Conservation (phyloP, 2,797 vertebrate genomes). For the Syngnathus rostellatus region DNA sequence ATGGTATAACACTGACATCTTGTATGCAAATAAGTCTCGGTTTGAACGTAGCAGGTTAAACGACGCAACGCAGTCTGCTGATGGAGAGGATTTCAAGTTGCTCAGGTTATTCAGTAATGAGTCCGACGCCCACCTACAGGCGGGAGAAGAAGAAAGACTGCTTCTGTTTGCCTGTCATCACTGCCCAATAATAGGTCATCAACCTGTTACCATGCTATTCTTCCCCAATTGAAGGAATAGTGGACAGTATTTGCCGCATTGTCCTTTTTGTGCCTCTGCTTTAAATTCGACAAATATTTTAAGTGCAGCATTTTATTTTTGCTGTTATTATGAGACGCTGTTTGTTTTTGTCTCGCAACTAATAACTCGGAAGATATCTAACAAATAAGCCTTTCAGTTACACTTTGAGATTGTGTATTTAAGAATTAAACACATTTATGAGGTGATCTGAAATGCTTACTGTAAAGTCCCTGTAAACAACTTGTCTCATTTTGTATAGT, state of each 20-base stretch:
- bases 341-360: neutral
- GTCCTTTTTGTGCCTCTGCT: conserved; percentile 10
- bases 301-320: neutral
- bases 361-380: neutral
- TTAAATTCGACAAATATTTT: conserved; percentile 5
- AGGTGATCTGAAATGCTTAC: neutral
- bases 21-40: conserved; percentile 37
- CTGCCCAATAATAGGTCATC: conserved; percentile 24
- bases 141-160: conserved; percentile 26
- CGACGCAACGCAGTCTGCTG: conserved; percentile 31
- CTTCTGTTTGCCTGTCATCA: conserved; percentile 25
- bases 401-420: neutral
- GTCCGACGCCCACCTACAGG: conserved; percentile 21
- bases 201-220: conserved; percentile 20
- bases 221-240: neutral
- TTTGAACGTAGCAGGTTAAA: conserved; percentile 64
- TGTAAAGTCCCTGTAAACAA: neutral
- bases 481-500: neutral
- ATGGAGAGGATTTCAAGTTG: conserved; percentile 23
- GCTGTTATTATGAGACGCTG: neutral
- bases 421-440: neutral
- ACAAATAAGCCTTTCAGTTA: neutral
- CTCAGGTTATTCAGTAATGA: conserved; percentile 18
- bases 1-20: conserved; percentile 84
- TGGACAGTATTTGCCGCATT: neutral